These are phyloP conservation scores for Myrmecobius fasciatus DNA, from an alignment of 2,113 vertebrate genomes.

Conservation along the genomic window DNA sequence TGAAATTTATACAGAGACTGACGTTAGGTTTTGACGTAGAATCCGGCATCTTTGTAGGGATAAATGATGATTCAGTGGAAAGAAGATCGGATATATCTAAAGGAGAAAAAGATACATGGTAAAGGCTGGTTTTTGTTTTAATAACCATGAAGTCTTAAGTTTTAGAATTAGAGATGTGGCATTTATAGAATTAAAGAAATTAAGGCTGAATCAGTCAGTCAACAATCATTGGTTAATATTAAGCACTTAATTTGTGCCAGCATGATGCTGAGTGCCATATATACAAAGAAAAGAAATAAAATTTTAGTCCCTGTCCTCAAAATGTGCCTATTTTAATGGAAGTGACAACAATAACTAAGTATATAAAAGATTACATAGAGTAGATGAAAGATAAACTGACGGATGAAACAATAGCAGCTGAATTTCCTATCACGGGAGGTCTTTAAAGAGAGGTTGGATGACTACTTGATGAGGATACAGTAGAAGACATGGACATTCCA, in stretches of 20 bases:
- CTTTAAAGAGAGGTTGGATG: too few relatives aligned
- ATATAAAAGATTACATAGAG: neutral
- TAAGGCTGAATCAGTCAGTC: neutral
- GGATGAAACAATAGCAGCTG: neutral
- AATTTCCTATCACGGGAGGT: too few relatives aligned
- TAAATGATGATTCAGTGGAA: constrained; percentile 64
- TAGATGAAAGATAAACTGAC: neutral
- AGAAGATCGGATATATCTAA: constrained; percentile 91
- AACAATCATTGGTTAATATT: neutral
- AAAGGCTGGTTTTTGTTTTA: neutral
- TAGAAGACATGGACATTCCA: too few relatives aligned
- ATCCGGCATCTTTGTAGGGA: neutral
- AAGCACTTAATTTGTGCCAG: neutral
- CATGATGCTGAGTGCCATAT: neutral
- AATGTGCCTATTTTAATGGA: neutral
- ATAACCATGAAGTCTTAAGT: neutral
- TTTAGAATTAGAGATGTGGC: neutral
- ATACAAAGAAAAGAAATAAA: neutral
- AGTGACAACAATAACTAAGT: neutral
- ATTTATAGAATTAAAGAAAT: too few relatives aligned
- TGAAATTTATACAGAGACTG: constrained; percentile 74
- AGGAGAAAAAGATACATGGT: neutral
- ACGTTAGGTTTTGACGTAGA: accelerated
- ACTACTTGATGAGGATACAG: too few relatives aligned
- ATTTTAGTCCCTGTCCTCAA: neutral